Evolutionary conservation across 1,140 invertebrate species (phyloP).

Genomic region (Diachasma alloeum): DNA sequence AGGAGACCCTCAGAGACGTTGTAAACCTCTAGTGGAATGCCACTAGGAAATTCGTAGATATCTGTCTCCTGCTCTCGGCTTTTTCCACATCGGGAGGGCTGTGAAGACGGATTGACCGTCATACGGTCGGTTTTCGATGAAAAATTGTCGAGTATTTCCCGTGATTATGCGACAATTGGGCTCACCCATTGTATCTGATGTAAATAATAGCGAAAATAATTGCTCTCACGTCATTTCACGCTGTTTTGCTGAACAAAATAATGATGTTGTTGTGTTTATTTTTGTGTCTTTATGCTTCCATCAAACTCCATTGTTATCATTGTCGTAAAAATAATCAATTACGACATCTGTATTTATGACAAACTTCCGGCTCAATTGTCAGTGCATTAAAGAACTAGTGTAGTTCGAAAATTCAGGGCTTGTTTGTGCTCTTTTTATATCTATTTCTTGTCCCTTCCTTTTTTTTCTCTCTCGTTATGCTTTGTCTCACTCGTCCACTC

Average conservation of each 20-base stretch:
- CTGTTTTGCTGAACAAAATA: too few relatives aligned
- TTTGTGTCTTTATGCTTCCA: too few relatives aligned
- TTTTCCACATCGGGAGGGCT: neutral
- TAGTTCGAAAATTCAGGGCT: slow-evolving; percentile 1
- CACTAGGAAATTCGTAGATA: neutral
- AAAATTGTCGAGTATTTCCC: too few relatives aligned
- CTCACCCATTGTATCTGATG: too few relatives aligned
- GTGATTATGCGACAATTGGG: too few relatives aligned
- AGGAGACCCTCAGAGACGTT: neutral
- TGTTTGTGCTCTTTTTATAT: slow-evolving; percentile 15
- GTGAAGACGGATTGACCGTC: neutral
- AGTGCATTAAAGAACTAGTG: slow-evolving; percentile 7
- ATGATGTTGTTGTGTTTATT: too few relatives aligned
- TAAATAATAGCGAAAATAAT: too few relatives aligned
- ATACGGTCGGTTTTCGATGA: too few relatives aligned
- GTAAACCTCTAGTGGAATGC: neutral
- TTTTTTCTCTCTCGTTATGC: neutral
- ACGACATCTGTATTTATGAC: slow-evolving; percentile 25
- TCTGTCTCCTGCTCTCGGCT: neutral
- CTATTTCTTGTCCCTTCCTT: neutral
- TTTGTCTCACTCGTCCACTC: neutral
- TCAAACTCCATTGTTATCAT: neutral
- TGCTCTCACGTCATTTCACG: too few relatives aligned
- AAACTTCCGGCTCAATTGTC: slow-evolving; percentile 30
- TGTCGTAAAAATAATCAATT: slow-evolving; percentile 24